Base-by-base conservation (phyloP, 2,797 vertebrate genomes). In the Crenuchus spilurus region DNA sequence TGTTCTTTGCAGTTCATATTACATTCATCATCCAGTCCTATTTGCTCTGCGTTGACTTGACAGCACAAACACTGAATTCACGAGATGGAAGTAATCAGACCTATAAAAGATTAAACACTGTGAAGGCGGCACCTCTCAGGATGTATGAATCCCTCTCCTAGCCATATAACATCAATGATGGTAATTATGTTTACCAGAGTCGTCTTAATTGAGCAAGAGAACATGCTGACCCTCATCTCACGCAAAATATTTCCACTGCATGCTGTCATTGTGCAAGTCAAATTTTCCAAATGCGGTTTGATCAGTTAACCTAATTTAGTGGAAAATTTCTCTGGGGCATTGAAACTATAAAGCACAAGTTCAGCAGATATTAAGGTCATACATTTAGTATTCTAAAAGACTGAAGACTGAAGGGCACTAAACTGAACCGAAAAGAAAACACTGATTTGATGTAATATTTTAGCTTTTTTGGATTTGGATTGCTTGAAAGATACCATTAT, bases 281-380 rank as follows among this genome's bases (percentile, higher is more conserved):
- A 8, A 16, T n/a, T 42, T 63, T 41, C 4, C 60, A 28, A 6
- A 16, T 41, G 58, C n/a, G 30, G 16, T 57, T 57, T 41, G 20
- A 39, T 61, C 35, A 42, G 37, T 11, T 41, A 42, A 24, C 10
- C 9, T 26, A 62, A 42, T 62, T 42, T 26, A 16, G 20, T 33
- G 37, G 58, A 62, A 62, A 62, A 26, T 28, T 63, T 20, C 37
- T 63, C 24, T 13, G 8, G 60, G 60, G 14, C 7, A 44, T 16
- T 41, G 35, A 22, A 24, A 11, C 14, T 22, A 4, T 9, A 22
- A 8, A 9, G 11, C 20, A 39, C 18, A 1, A 57, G 6, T 57
- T 35, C 16, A 57, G n/a, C 5, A 16, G 9, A 55, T 18, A n/a
- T 57, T 18, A 57, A 33, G 30, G 0, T 26, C 6, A 30, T 16